Base-by-base conservation (phyloP, 2,888 invertebrate genomes). In the Sympetrum striolatum region DNA sequence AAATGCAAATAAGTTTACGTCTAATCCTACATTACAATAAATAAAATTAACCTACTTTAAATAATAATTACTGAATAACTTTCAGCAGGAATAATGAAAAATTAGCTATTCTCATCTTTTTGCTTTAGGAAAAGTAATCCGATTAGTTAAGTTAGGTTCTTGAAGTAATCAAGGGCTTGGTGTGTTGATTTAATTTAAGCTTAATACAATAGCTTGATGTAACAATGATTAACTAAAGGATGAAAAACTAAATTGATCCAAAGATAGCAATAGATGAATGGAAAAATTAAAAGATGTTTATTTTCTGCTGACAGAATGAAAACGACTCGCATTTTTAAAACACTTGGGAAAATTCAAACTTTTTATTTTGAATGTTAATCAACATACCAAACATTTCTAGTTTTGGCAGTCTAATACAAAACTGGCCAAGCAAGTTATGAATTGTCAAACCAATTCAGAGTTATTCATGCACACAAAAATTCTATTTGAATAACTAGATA, bases 301-400 rank as follows among this genome's bases (percentile, higher is more conserved):
- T 53, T 6, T 53, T 53, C 53, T 53, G 18, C 15, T 6, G 53
- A 53, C 2, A 3, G 18, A 53, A 53, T 53, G 18, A 53, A 18
- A 53, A 18, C 15, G 10, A 44, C 44, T 44, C 2, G 15, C 18
- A 53, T 18, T 18, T 53, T 53, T 53, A 53, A 53, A 53, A 44
- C 44, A 44, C 5, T 53, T 1, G 18, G 15, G 53, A 18, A 53
- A 18, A 53, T 53, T 18, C 15, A 53, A 18, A 53, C 48, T 82
- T 53, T 31, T 82, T 15, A 53, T 53, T 53, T 53, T 31, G 48
- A 60, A 37, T 64, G 58, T 86, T 35, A 60, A 86, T 64, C 86
- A 86, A 86, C 86, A 86, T 37, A 86, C 86, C 86, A 86, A 86
- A 86, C 86, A 60, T 60, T 37, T 58, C 86, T 86, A 86, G 58